A percentile compares a stretch with the other conserved stretches of the same genome.
Evolutionary conservation across 2,888 invertebrate genomes (phyloP).

Genomic region (Tiphia femorata): DNA sequence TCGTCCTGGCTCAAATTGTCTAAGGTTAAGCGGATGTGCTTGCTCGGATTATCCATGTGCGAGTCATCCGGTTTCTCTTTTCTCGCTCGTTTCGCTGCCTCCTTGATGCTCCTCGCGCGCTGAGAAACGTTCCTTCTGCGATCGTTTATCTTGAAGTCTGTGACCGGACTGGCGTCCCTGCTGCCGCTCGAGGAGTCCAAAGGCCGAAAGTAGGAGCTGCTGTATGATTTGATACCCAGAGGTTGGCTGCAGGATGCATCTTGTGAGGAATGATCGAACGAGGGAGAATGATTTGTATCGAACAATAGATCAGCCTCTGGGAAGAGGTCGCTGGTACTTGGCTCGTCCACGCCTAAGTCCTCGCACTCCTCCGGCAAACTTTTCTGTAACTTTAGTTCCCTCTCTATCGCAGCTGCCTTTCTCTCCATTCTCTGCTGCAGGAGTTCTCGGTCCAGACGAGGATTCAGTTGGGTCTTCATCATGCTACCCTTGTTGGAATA

Average conservation of each 20-base stretch:
- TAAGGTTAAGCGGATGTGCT: constrained; percentile 54
- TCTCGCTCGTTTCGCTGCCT: constrained; percentile 39
- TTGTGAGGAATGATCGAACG: constrained; percentile 73
- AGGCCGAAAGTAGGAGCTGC: constrained; percentile 63
- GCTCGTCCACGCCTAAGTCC: constrained; percentile 83
- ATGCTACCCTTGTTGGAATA: constrained; percentile 53
- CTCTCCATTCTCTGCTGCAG: constrained; percentile 59
- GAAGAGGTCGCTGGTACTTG: constrained; percentile 83
- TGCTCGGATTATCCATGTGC: constrained; percentile 38
- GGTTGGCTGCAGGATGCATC: constrained; percentile 68
- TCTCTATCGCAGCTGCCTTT: constrained; percentile 71
- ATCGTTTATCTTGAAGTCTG: constrained; percentile 62
- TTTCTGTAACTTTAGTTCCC: constrained; percentile 75
- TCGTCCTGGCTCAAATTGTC: constrained; percentile 64
- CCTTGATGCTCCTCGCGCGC: constrained; percentile 46
- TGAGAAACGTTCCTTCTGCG: constrained; percentile 52
- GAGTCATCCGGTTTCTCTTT: constrained; percentile 43
- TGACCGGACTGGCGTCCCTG: constrained; percentile 69
- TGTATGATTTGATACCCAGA: constrained; percentile 57
- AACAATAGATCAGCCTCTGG: constrained; percentile 83
- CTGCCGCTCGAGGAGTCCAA: constrained; percentile 68
- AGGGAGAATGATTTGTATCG: constrained; percentile 79
- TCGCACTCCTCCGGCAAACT: constrained; percentile 84
- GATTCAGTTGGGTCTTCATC: constrained; percentile 52
- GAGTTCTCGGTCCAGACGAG: constrained; percentile 56